Evolutionary conservation across 2,888 invertebrate genomes (phyloP), one percentile per base, ranked within the genome.

Genomic region (Tinea pellionella): DNA sequence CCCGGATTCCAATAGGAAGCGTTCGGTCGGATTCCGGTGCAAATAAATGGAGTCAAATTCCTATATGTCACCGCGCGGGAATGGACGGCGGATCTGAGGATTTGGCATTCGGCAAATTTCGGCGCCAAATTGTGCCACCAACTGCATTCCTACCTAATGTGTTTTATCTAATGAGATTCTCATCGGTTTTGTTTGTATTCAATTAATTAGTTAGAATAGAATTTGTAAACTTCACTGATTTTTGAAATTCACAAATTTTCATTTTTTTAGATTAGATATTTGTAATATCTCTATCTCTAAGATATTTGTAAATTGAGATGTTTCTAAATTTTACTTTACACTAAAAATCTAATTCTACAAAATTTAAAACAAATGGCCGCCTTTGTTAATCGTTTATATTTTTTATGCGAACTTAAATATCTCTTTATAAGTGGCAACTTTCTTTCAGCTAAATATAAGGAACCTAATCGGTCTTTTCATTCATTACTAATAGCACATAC

Each of bases 1-100:
- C 81, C 86, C 85, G 87, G 86, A 87, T 85, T 86, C 86, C 86
- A 84, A 86, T 85, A 85, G 87, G 87, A 86, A 84, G 75, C 78
- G 79, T 73, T 41, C 58, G 56, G 53, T 53, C 55, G 62, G 60
- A 62, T 62, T 58, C 62, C 62, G 60, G 43, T 42, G 42, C 60
- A 79, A 78, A 87, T 86, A 86, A 87, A 87, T 87, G 86, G 86
- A 84, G 85, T 82, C 87, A 77, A 85, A 86, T 86, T 83, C 87
- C 87, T 81, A 87, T 87, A 86, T 86, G 87, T 85, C 87, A 86
- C 84, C 72, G 77, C 74, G 75, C 77, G 76, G 72, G 75, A 72
- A 66, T 70, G 75, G 74, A 75, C 75, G 73, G 78, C 80, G 83
- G 79, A 80, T 78, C 82, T 78, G 71, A 78, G 79, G 72, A 71